These are phyloP conservation scores for Berghia stephanieae DNA, from an alignment of 1,140 invertebrate genomes.

Conservation along the genomic window DNA sequence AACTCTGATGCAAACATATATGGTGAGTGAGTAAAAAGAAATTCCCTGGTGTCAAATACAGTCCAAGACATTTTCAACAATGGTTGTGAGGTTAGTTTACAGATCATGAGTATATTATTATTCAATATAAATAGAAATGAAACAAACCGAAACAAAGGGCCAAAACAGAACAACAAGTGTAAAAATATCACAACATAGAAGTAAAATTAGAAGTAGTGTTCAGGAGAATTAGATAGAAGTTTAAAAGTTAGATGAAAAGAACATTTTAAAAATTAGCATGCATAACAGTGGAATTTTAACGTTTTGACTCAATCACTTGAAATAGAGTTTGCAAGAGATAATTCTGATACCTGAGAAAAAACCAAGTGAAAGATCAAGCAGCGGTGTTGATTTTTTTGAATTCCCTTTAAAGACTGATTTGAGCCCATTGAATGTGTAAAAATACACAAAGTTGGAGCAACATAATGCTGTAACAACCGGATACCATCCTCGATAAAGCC, in stretches of 20 bases:
- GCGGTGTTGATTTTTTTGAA: conserved; percentile 70
- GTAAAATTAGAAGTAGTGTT: too few relatives aligned
- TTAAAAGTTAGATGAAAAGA: not conserved
- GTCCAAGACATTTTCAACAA: too few relatives aligned
- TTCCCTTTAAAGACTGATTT: conserved; percentile 70
- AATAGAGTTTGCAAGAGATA: not conserved
- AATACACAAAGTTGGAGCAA: conserved; percentile 91
- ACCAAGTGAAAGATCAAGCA: conserved; percentile 81
- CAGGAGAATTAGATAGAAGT: not conserved
- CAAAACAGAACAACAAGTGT: too few relatives aligned
- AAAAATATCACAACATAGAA: too few relatives aligned
- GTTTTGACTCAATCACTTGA: not conserved
- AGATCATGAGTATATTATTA: too few relatives aligned
- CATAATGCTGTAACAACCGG: conserved; percentile 85
- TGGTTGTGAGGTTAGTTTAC: too few relatives aligned
- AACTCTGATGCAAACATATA: too few relatives aligned
- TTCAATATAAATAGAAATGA: too few relatives aligned
- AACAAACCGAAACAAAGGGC: too few relatives aligned
- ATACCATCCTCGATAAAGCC: conserved; percentile 80
- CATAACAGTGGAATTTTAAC: conserved; percentile 24
- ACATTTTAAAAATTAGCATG: not conserved
- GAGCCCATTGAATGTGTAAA: conserved; percentile 88
- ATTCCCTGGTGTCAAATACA: too few relatives aligned
- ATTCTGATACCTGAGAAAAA: conserved; percentile 76
- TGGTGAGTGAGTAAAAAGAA: too few relatives aligned